phyloP scores from a whole-genome alignment of 2,888 invertebrate species.

The Celastrina argiolus region DNA sequence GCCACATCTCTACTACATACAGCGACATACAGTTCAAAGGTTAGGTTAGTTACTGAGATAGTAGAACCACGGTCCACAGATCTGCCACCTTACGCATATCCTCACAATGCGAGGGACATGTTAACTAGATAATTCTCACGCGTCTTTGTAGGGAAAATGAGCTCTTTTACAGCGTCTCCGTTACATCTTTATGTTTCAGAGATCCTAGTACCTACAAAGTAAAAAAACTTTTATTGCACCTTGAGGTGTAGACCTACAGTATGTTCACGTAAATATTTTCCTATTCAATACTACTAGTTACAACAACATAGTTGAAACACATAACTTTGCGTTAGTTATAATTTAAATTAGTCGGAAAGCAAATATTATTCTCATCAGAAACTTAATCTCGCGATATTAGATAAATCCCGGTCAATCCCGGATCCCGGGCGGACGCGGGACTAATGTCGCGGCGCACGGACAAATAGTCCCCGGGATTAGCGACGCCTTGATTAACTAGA shows the following conservation, averaged over 20 bases:
- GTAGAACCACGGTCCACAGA: neutral
- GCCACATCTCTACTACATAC: neutral
- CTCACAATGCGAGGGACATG: conserved; percentile 33
- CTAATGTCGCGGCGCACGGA: conserved; percentile 66
- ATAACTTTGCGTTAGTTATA: neutral
- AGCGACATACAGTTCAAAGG: neutral
- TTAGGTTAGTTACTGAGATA: too few relatives aligned
- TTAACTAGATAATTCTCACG: conserved; percentile 45
- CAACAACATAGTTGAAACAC: neutral
- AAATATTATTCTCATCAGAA: conserved; percentile 34
- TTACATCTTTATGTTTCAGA: neutral
- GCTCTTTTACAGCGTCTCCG: neutral
- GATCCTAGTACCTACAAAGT: neutral
- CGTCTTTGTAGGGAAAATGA: conserved; percentile 35
- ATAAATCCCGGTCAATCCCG: conserved; percentile 45
- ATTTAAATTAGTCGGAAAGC: conserved; percentile 18
- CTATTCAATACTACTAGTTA: neutral
- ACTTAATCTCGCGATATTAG: conserved; percentile 45
- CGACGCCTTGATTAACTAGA: conserved; percentile 68
- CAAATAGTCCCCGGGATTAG: conserved; percentile 65
- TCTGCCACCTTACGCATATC: conserved; percentile 35
- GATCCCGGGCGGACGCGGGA: conserved; percentile 54
- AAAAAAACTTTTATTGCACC: neutral
- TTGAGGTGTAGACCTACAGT: too few relatives aligned
- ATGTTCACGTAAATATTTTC: neutral